Base-by-base conservation (phyloP, 2,888 invertebrate species). In the Drosophila quinaria region DNA sequence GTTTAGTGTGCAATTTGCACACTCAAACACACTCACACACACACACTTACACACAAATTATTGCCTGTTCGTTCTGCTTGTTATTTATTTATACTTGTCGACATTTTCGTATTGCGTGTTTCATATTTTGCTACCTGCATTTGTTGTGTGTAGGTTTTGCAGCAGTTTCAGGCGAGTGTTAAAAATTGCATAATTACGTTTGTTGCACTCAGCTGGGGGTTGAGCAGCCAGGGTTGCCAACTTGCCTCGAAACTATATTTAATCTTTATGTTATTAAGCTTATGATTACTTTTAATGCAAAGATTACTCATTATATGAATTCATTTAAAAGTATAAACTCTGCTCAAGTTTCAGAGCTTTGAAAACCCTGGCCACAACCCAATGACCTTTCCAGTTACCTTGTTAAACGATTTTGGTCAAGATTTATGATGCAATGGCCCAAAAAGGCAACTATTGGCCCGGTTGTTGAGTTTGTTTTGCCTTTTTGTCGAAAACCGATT, bases 371-470 rank as follows among this genome's bases (percentile, higher is more conserved):
- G 9, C 15, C n/a, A 3, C 25, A 41, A 37, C 35, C 46, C 60
- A 50, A 49, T 78, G 82, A 68, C 77, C 85, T 81, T 66, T 64
- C 13, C 39, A 19, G 51, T 74, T 63, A 51, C 54, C 46, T 82
- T 68, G 61, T 54, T 62, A 62, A 82, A 49, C 50, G 68, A 67
- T 76, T 62, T 80, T 64, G 81, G 72, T 63, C 62, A 78, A 88
- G 89, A 90, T 90, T 91, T 91, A 91, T 86, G 82, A 78, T 88
- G 82, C 81, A 91, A 91, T 87, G 86, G 85, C 64, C 76, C 58
- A 60, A 84, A 73, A 79, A 76, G 69, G 62, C 60, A 68, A 74
- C 77, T 59, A 54, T 82, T 56, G 55, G 49, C 50, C 35, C 8
- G 61, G 17, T 35, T 50, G 33, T 42, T 65, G 22, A 56, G 65